Percentiles rank a stretch among this genome's conserved stretches.
Conservation (phyloP, 2,113 vertebrate genomes). For the Tachysurus fulvidraco region DNA sequence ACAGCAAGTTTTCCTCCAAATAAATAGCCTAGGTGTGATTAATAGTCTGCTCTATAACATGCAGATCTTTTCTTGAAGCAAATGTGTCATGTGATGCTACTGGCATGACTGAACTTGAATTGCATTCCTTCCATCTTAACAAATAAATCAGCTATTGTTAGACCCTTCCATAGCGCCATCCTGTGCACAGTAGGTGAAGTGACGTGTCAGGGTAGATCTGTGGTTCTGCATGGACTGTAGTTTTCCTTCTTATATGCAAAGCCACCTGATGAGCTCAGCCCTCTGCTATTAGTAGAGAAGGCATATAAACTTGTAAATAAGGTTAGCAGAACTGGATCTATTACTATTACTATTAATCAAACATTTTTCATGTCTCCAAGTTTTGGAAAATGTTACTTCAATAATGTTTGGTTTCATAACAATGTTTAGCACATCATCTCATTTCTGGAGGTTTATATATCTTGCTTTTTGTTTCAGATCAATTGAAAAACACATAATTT, state of each 20-base stretch:
- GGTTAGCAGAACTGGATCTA: neutral
- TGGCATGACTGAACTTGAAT: constrained; percentile 48
- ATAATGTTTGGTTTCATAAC: neutral
- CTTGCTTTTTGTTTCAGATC: neutral
- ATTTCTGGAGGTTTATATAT: neutral
- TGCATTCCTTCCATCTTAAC: constrained; percentile 40
- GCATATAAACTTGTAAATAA: neutral
- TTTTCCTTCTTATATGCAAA: neutral
- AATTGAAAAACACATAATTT: neutral
- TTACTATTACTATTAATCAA: neutral
- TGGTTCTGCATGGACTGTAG: neutral
- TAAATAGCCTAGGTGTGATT: constrained; percentile 13
- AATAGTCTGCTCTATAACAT: constrained; percentile 29
- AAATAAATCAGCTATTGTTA: neutral
- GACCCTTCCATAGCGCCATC: constrained; percentile 33
- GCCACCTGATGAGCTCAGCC: neutral
- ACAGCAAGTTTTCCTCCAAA: constrained; percentile 7
- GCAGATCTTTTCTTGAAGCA: constrained; percentile 43
- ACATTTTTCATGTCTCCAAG: neutral
- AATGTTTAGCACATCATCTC: neutral
- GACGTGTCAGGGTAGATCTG: neutral
- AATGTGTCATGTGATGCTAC: neutral
- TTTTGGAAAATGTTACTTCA: neutral
- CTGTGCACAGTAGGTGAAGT: constrained; percentile 31
- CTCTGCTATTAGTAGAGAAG: neutral